Conservation (phyloP, 2,797 vertebrate genomes). For the Hirundo rustica region DNA sequence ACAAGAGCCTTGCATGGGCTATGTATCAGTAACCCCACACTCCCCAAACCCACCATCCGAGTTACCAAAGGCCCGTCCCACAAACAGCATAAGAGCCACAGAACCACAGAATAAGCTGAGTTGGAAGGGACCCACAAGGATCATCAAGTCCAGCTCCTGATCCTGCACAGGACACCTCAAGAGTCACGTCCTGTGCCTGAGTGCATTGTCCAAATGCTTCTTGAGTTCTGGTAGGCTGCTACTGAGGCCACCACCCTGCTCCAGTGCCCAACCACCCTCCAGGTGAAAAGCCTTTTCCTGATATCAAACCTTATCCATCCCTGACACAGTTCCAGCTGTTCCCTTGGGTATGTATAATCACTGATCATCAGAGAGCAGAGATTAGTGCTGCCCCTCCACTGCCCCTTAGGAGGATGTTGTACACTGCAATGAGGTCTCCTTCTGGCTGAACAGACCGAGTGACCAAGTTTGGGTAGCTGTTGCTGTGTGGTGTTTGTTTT, state of each 20-base stretch:
- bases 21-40: neutral
- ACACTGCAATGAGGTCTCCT: neutral
- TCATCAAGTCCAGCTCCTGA: neutral
- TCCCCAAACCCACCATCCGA: neutral
- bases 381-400: neutral
- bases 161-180: neutral
- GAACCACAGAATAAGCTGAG: neutral
- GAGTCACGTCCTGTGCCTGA: neutral
- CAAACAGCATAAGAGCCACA: neutral
- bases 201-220: rapidly evolving
- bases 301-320: neutral
- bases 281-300: neutral
- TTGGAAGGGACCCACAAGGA: neutral
- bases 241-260: neutral
- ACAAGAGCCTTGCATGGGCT: neutral
- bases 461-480: neutral
- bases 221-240: neutral
- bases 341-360: neutral
- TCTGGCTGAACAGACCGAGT: neutral
- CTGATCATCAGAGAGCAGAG: neutral
- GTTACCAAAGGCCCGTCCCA: neutral
- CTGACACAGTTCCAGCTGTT: neutral
- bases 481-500: neutral
- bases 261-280: neutral
- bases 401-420: neutral